Base-by-base conservation (phyloP, 2,113 vertebrate genomes). In the Irena cyanogastra region DNA sequence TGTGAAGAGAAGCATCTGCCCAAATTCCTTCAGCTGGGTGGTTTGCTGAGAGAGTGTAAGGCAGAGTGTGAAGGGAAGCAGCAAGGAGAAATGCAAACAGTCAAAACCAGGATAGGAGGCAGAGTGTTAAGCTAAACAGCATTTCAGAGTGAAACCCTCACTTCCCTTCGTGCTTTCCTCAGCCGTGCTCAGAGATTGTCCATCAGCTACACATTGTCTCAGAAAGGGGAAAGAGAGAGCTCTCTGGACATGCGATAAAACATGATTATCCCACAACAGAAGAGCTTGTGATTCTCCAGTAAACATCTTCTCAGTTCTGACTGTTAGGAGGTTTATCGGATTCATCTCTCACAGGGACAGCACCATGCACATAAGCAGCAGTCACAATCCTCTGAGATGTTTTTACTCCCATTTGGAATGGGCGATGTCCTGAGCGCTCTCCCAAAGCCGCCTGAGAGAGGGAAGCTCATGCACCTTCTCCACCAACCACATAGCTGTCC, bases 401-500 rank as follows among this genome's bases (percentile, higher is more conserved):
- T 90, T 80, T 78, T 35, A 41, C 35, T 83, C 91, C 76, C n/a
- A 5, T 69, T 74, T 61, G n/a, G 41, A 64, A 80, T 6, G 5
- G 33, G 16, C 1, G 0, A 47, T 33, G 59, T 56, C 11, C 42
- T 37, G 35, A 17, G 16, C 0, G 0, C 61, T 82, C 80, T 70
- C 65, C 79, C 68, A 52, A 53, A 71, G 39, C 59, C 74, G 16
- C n/a, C 41, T 8, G 14, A 31, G 28, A 84, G 14, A 28, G 20
- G 27, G 24, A 60, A 69, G 18, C 9, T 59, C 15, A 24, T 56
- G 30, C 33, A 60, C 93, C 91, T 90, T 95, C 82, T 64, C 57
- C 11, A 2, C 70, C 83, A 91, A 72, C 83, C 60, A 66, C 13
- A 9, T 15, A 13, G 16, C 45, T 75, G 60, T 66, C 69, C 91